Evolutionary conservation across 2,113 vertebrate genomes (phyloP).

Genomic region (Sigmodon hispidus): DNA sequence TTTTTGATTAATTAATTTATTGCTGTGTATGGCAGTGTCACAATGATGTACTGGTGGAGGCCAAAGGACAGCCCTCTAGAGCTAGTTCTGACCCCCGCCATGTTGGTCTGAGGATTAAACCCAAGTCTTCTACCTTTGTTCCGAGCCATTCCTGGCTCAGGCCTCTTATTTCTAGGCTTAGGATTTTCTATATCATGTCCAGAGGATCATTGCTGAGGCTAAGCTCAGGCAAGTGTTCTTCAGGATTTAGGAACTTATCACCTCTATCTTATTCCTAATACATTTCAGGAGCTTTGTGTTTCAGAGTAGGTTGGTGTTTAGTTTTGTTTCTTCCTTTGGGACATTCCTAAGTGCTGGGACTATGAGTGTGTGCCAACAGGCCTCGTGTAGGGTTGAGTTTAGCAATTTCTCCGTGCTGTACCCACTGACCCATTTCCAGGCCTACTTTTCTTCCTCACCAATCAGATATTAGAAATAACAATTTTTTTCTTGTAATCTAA

Average conservation of each 20-base stretch:
- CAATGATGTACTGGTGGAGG: background rate
- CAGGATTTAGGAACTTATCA: too few relatives aligned
- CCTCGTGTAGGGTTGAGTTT: background rate
- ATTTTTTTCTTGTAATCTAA: background rate
- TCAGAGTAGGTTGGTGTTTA: background rate
- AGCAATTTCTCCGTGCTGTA: background rate
- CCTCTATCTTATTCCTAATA: too few relatives aligned
- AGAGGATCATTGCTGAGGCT: background rate
- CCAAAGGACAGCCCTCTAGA: background rate
- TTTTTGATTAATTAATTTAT: background rate
- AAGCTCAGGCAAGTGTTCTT: background rate
- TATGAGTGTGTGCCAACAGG: background rate
- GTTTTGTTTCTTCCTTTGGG: background rate
- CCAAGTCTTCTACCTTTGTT: background rate
- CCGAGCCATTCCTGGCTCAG: background rate
- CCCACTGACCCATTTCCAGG: background rate
- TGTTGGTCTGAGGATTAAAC: background rate
- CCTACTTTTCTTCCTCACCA: background rate
- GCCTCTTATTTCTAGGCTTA: background rate
- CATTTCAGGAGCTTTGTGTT: background rate
- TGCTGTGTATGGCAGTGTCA: background rate
- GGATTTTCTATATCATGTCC: background rate
- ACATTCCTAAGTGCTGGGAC: background rate
- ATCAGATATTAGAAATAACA: background rate
- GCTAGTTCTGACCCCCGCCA: background rate